Base-by-base conservation (phyloP, 2,797 vertebrate genomes). In the Poecilia velifera region DNA sequence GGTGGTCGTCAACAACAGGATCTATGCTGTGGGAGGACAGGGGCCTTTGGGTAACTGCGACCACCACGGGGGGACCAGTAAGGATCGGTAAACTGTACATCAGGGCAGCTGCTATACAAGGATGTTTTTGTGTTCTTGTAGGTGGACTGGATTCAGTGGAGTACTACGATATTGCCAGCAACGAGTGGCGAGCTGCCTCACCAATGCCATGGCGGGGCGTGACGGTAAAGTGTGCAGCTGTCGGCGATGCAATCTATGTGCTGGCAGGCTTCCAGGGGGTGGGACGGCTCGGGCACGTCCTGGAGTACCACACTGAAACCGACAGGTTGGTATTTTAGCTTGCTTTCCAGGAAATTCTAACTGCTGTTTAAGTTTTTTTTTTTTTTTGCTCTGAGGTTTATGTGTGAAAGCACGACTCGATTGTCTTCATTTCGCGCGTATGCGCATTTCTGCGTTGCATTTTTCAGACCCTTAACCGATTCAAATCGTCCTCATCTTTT, bases 201-300 rank as follows among this genome's bases (percentile, higher is more conserved):
- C 94, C 97, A 0, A 99, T 99, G 98, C 98, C 98, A 0, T 99
- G 98, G 98, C 97, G 98, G 83, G 98, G 98, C 7, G 95, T 99
- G 45, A 99, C 97, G 0, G 97, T 99, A 86, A 99, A 99, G 92
- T 99, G 98, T 79, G 98, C 97, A 2, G 97, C 98, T 0, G 98
- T 99, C 34, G 96, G 97, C 41, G 95, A 97, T 12, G 86, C 97
- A 77, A 97, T 99, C 90, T 99, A 99, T 70, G 97, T 99, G 62
- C 94, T 99, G 93, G 98, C 98, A 8, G 98, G 98, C 46, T 98
- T 99, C 91, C 98, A 99, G 92, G 98, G 97, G 18, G 98, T 99
- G 73, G 98, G 98, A 18, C 96, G 98, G 25, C 96, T 99, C 72
- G 98, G 97, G 76, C 97, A 99, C 84, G 96, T 98, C 89, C 95